These are phyloP conservation scores for Meandrina meandrites DNA, from an alignment of 92 coral and sea anemone genomes.

Conservation along the genomic window DNA sequence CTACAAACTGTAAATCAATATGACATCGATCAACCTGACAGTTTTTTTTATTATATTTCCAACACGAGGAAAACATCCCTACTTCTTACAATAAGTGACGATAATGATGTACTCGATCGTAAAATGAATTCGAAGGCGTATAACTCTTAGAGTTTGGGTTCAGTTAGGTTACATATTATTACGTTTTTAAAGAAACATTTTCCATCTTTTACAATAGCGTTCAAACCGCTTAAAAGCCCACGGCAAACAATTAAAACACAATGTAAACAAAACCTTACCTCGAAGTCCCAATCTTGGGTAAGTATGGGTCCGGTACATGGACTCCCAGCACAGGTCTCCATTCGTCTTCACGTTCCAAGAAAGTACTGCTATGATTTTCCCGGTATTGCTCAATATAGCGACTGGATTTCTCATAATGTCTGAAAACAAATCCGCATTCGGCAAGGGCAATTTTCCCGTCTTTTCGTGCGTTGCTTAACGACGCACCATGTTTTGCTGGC, in stretches of 20 bases:
- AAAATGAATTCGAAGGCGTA: background rate
- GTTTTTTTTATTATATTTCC: background rate
- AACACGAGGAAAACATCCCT: background rate
- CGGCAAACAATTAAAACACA: slow-evolving; percentile 41
- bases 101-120: background rate
- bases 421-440: slow-evolving; percentile 78
- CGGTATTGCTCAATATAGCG: slow-evolving; percentile 92
- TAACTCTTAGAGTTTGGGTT: background rate
- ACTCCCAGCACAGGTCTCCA: slow-evolving; percentile 75
- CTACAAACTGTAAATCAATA: slow-evolving; percentile 14
- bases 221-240: slow-evolving; percentile 5
- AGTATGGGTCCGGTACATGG: slow-evolving; percentile 83
- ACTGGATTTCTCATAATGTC: slow-evolving; percentile 79
- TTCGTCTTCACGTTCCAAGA: slow-evolving; percentile 65
- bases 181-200: background rate
- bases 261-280: slow-evolving; percentile 87
- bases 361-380: slow-evolving; percentile 71
- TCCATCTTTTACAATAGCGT: background rate
- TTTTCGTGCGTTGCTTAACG: slow-evolving; percentile 65
- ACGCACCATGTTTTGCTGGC: slow-evolving; percentile 57
- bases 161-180: background rate
- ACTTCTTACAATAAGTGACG: background rate
- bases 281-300: slow-evolving; percentile 71
- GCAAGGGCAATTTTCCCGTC: slow-evolving; percentile 43
- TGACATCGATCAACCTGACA: slow-evolving; percentile 9